Evolutionary conservation across 2,113 vertebrate genomes (phyloP).

Genomic region (Hystrix brachyura): DNA sequence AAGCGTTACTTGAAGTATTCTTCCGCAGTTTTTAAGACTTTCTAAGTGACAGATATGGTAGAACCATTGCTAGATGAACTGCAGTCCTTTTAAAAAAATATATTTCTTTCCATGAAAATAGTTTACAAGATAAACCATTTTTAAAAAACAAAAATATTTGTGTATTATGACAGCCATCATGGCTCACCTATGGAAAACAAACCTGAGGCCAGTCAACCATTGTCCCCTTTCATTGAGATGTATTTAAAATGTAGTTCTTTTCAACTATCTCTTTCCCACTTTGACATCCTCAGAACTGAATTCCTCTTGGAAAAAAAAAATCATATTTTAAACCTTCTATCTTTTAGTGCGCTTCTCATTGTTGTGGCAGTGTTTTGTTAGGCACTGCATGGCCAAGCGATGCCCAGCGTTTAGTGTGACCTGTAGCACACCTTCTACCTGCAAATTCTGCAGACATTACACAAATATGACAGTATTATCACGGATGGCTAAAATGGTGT

Average conservation of each 20-base stretch:
- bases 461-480: constrained; percentile 76
- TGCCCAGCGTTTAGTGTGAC: constrained; percentile 77
- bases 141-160: background rate
- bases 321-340: constrained; percentile 66
- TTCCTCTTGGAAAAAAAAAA: constrained; percentile 77
- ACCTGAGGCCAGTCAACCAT: constrained; percentile 41
- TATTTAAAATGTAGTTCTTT: constrained; percentile 72
- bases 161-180: constrained; percentile 29
- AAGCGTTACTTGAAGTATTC: background rate
- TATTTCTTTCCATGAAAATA: constrained; percentile 31
- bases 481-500: constrained; percentile 67
- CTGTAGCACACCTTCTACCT: constrained; percentile 74
- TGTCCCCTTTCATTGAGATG: background rate
- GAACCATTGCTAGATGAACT: background rate
- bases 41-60: background rate
- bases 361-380: constrained; percentile 79
- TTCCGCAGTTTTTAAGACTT: background rate
- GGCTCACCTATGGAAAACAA: background rate
- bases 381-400: constrained; percentile 62
- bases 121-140: constrained; percentile 29
- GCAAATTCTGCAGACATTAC: constrained; percentile 82
- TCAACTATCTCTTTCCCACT: constrained; percentile 71
- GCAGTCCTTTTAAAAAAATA: background rate
- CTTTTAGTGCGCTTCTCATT: constrained; percentile 73
- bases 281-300: constrained; percentile 63